Percentiles rank a stretch among this genome's conserved stretches.
Evolutionary conservation across 2,113 vertebrate species (phyloP).

Genomic region (Odobenus rosmarus): DNA sequence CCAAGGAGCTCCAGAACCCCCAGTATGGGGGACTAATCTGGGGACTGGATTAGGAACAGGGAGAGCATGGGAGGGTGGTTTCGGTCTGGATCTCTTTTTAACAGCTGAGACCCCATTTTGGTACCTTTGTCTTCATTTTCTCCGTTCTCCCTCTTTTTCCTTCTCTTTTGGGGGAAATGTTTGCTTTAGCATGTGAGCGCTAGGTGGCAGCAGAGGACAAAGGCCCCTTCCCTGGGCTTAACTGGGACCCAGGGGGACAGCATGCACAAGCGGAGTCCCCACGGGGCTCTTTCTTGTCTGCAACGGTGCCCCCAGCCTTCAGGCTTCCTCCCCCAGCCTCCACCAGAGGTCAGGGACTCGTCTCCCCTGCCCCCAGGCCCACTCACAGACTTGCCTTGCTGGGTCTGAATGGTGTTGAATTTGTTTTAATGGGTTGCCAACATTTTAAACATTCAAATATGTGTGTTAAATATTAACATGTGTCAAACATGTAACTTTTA

Average conservation of each 20-base stretch:
- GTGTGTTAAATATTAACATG: neutral
- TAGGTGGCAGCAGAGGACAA: slow-evolving; percentile 1
- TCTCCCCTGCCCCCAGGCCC: neutral
- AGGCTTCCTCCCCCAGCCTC: neutral
- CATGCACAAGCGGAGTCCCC: neutral
- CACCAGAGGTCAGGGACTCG: too few species aligned
- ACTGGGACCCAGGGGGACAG: neutral
- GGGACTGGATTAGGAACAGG: accelerated
- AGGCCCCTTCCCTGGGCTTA: neutral
- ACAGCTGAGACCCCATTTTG: accelerated
- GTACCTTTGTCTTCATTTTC: neutral
- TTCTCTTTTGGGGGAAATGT: neutral
- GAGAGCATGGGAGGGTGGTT: too few species aligned
- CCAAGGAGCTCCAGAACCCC: neutral
- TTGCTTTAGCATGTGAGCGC: neutral
- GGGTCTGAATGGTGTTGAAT: neutral
- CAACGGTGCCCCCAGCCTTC: neutral
- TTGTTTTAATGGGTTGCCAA: neutral
- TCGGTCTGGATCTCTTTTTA: neutral
- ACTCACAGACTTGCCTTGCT: neutral
- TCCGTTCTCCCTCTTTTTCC: neutral
- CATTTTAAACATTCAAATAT: neutral
- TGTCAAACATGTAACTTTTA: too few species aligned
- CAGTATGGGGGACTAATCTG: accelerated
- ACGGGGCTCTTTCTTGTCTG: neutral